Evolutionary conservation across 2,797 vertebrate genomes (phyloP), one percentile per base, ranked within the genome.

Genomic region (Meriones psammophilus): DNA sequence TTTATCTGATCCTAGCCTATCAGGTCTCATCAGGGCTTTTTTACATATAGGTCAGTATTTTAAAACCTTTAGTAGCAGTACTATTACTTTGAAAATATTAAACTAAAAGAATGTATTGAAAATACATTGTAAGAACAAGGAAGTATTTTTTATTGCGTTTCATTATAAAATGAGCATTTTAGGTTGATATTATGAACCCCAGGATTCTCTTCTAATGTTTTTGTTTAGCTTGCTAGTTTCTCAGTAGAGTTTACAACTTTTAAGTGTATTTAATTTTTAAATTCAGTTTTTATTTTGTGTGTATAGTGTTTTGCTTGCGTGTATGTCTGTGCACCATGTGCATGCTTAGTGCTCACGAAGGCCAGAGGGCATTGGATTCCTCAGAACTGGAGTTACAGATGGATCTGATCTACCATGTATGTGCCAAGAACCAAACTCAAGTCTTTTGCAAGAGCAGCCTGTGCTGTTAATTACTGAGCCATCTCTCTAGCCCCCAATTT

Each of bases 181-280:
- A 91, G 83, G 22, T 89, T 76, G 84, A 58, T 95, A 73, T 88
- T 86, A 78, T 89, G 46, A 91, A 66, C 73, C 36, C 58, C 0
- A 78, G 28, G 68, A 60, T 83, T 22, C 42, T 96, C 79, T 92
- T 86, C 85, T 76, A 58, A 28, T 88, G 20, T 56, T 54, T 91
- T 14, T 88, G 60, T 90, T 84, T 87, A 54, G 10, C 33, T 93
- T 50, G 83, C 7, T 79, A 87, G 17, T 87, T 64, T 95, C 69
- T 68, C 92, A 91, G 46, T 92, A 62, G 50, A 91, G 15, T 73
- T 94, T 86, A 79, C 79, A 81, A 30, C 50, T 85, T 86, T 96
- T 13, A 66, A 66, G 39, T 66, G 66, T 68, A 68, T 50, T 85
- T 50, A 68, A 66, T 50, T 68, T 84, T 50, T 26, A 26, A 68